phyloP scores from a whole-genome alignment of 2,113 vertebrate genomes.

The Thinocorus orbignyianus region DNA sequence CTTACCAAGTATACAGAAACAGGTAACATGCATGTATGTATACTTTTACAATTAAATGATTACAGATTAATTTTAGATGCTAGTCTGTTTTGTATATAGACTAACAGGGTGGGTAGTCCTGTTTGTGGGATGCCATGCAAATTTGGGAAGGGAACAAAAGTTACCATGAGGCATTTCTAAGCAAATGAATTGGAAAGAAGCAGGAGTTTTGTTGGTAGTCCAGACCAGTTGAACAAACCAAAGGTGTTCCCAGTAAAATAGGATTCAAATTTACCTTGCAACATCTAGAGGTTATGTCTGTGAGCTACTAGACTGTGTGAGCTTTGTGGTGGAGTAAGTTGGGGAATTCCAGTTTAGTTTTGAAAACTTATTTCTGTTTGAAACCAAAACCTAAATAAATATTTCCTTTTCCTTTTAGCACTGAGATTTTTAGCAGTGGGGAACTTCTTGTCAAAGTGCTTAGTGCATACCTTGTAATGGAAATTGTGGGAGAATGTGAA shows the following conservation, averaged over 20 bases:
- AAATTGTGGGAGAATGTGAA: conserved; percentile 57
- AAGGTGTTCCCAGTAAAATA: neutral
- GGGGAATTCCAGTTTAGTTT: neutral
- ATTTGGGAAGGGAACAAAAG: neutral
- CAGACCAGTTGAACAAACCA: neutral
- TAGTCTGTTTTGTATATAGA: neutral
- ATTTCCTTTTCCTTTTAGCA: neutral
- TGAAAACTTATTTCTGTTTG: neutral
- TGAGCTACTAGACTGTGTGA: neutral
- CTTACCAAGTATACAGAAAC: neutral
- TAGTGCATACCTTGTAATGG: conserved; percentile 52
- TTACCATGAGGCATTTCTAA: neutral
- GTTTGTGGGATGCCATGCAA: neutral
- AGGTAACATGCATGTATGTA: neutral
- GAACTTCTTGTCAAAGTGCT: conserved; percentile 31
- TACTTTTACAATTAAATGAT: neutral
- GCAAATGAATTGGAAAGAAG: neutral
- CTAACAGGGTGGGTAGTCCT: neutral
- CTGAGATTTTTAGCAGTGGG: neutral
- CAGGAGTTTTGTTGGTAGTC: neutral
- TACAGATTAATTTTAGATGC: neutral
- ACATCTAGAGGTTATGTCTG: neutral
- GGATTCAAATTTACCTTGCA: neutral
- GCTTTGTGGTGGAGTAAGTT: neutral
- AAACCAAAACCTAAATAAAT: neutral